Percentiles rank a stretch among this genome's conserved stretches.
phyloP scores from a whole-genome alignment of 2,113 vertebrate genomes.

The Excalfactoria chinensis region DNA sequence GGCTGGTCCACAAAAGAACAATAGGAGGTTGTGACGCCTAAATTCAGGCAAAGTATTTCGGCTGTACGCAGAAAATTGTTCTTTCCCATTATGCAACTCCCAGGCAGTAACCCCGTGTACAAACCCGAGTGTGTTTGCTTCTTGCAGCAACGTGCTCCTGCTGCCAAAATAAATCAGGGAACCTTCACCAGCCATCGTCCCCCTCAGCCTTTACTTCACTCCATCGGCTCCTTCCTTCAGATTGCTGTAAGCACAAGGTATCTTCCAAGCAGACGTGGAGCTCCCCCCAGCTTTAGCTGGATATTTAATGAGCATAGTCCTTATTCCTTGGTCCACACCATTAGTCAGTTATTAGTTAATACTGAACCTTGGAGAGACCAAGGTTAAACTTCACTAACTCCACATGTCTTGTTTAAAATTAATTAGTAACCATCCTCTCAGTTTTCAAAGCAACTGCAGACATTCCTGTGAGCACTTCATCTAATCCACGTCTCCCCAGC shows the following conservation, averaged over 20 bases:
- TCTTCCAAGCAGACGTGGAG: background rate
- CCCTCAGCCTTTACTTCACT: background rate
- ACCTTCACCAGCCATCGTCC: background rate
- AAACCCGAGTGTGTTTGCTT: background rate
- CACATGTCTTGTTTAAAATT: background rate
- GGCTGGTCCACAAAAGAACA: background rate
- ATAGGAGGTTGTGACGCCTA: background rate
- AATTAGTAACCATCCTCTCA: background rate
- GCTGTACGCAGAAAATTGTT: background rate
- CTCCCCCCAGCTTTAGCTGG: background rate
- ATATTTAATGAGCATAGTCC: background rate
- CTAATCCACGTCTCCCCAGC: background rate
- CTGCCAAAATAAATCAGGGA: background rate
- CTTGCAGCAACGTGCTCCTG: background rate
- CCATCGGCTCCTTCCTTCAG: background rate
- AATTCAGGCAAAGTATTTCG: background rate
- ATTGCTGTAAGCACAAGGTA: background rate
- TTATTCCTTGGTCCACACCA: background rate
- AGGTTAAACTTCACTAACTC: background rate
- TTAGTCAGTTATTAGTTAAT: background rate
- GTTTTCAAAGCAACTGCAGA: background rate
- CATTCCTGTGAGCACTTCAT: background rate
- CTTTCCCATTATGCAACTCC: background rate
- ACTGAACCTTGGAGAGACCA: background rate
- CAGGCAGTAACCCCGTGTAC: background rate